Evolutionary conservation across 2,797 vertebrate genomes (phyloP).

Genomic region (Eidolon dupreanum): DNA sequence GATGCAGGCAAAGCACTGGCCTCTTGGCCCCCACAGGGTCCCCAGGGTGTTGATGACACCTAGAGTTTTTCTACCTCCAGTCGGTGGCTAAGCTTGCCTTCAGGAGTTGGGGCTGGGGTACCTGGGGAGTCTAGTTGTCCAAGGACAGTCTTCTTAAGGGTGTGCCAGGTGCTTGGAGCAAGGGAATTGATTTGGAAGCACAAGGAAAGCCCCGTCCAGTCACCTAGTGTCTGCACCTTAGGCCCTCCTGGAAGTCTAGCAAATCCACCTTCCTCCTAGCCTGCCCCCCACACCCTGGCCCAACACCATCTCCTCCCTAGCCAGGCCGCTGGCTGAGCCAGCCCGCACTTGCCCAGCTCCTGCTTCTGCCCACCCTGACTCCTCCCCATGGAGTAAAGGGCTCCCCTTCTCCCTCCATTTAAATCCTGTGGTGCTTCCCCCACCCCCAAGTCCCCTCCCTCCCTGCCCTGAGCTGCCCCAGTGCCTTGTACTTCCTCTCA

Average conservation of each 20-base stretch:
- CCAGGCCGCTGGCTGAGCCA: fast-evolving
- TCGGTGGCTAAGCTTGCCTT: background rate
- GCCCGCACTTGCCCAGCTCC: background rate
- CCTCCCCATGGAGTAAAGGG: background rate
- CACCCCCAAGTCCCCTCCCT: too few species aligned
- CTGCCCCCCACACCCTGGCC: background rate
- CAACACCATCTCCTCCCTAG: background rate
- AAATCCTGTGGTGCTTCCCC: background rate
- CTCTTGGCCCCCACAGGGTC: background rate
- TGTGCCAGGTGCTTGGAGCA: background rate
- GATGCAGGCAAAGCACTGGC: background rate
- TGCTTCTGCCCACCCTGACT: background rate
- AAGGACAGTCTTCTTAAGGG: background rate
- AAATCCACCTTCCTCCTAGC: background rate
- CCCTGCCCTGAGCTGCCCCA: background rate
- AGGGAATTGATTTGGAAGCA: background rate
- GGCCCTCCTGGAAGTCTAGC: background rate
- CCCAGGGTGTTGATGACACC: background rate
- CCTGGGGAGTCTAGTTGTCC: background rate
- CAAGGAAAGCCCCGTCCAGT: background rate
- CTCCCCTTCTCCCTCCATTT: background rate
- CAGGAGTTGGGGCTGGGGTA: background rate
- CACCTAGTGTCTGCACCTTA: fast-evolving
- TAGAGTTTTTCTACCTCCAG: background rate
- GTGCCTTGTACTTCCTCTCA: background rate